These are phyloP conservation scores for Geophilus truncorum DNA, from an alignment of 2,888 invertebrate genomes.

Conservation along the genomic window DNA sequence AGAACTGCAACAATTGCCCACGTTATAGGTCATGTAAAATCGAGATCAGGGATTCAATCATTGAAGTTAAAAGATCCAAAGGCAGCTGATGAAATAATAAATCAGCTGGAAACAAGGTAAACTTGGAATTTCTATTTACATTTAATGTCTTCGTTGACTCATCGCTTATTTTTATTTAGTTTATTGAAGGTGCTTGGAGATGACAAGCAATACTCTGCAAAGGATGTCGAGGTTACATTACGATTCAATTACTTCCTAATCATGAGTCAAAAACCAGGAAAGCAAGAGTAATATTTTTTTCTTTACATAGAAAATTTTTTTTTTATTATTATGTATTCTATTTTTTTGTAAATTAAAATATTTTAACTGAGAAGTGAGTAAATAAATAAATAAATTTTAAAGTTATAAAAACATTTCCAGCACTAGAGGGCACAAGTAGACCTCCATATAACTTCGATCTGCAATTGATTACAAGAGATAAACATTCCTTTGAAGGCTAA, in stretches of 20 bases:
- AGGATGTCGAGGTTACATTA: not conserved
- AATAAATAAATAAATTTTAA: too few relatives aligned
- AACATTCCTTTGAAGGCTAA: too few relatives aligned
- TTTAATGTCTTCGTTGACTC: not conserved
- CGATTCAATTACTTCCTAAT: slow-evolving; percentile 1
- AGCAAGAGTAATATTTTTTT: too few relatives aligned
- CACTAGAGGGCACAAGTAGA: not conserved
- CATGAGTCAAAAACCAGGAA: not conserved
- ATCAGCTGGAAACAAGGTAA: not conserved
- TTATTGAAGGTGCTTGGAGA: not conserved
- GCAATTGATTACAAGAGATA: too few relatives aligned
- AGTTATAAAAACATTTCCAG: not conserved
- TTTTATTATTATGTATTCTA: too few relatives aligned
- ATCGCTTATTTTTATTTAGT: not conserved
- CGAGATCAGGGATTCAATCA: slow-evolving; percentile 19
- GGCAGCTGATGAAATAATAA: not conserved
- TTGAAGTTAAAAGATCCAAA: not conserved
- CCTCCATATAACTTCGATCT: too few relatives aligned
- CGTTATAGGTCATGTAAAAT: not conserved
- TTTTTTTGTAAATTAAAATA: too few relatives aligned
- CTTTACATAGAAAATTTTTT: too few relatives aligned
- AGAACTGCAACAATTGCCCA: not conserved
- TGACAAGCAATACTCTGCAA: not conserved
- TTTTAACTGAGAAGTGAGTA: too few relatives aligned
- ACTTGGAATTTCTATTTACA: not conserved